Base-by-base conservation (phyloP, 1,140 invertebrate genomes). In the Cherax destructor region DNA sequence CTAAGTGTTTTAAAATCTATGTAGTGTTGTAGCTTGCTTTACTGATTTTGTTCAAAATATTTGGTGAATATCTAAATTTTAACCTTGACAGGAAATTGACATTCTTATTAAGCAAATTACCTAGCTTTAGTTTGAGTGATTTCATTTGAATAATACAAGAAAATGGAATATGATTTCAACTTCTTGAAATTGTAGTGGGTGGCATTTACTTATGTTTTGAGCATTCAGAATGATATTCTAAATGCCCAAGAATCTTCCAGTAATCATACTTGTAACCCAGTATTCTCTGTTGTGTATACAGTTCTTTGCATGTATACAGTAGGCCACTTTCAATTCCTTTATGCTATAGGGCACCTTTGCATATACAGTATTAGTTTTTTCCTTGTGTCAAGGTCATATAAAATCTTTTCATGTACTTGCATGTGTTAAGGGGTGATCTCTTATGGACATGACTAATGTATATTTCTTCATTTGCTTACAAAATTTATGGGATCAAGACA, bases 221-320 rank as follows among this genome's bases (percentile, higher is more conserved):
- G 69, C 69, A 72, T 72, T 65, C 10, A 65, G 61, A 13, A 72
- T 72, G 11, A 72, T 69, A 69, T 10, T 4, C 1, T n/a, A 24
- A 72, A 72, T 74, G 69, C 24, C 69, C 69, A 74, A 41, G n/a
- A 74, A 74, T 74, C 69, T 72, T 74, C 7, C 69, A 74, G n/a
- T 74, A 30, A 74, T 74, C 24, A 4, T 74, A 30, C 69, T 6
- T 30, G 11, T 74, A 21, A 74, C 11, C 6, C 6, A 74, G 69
- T 10, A 74, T 74, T 74, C 24, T 74, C 3, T 0, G 9, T 74
- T 74, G 30, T 74, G n/a, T 74, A 30, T 74, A 11, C 21, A 74
- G 1, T 30, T 30, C 6, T 30, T 30, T 30, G n/a, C 21, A 74
- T 74, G n/a, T 6, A 74, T 30, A 74, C 69, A 74, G 69, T 65